A percentile compares a stretch with the other conserved stretches of the same genome.
These are phyloP conservation scores for Apamea sordens DNA, from an alignment of 2,888 invertebrate genomes.

Conservation along the genomic window DNA sequence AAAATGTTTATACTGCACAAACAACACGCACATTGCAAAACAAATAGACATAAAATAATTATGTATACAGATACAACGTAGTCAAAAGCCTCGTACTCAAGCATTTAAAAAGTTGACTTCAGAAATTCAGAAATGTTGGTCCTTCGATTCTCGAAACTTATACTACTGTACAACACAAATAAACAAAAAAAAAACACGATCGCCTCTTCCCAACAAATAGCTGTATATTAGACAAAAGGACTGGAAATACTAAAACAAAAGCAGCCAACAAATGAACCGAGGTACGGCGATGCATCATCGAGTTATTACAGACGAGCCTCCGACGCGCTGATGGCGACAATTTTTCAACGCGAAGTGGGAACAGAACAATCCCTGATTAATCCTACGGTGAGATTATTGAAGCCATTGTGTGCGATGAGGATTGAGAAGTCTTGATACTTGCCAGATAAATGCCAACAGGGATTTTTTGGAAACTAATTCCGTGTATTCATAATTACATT, in stretches of 20 bases:
- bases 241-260: conserved; percentile 58
- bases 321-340: conserved; percentile 86
- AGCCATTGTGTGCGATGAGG: conserved; percentile 70
- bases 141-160: neutral
- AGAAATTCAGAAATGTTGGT: neutral
- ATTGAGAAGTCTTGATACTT: conserved; percentile 73
- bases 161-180: neutral
- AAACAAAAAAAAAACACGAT: neutral
- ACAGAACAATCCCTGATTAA: conserved; percentile 88
- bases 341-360: conserved; percentile 86
- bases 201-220: neutral
- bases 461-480: neutral
- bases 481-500: neutral
- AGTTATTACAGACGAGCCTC: conserved; percentile 78
- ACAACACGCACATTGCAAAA: too few relatives aligned
- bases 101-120: too few relatives aligned
- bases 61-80: too few relatives aligned
- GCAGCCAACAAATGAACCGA: conserved; percentile 65
- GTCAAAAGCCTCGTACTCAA: too few relatives aligned
- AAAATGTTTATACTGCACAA: too few relatives aligned
- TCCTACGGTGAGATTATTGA: conserved; percentile 86
- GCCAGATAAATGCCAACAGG: neutral
- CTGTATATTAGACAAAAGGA: conserved; percentile 10
- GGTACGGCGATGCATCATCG: conserved; percentile 82
- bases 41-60: too few relatives aligned